Base-by-base conservation (phyloP, 2,797 vertebrate genomes). In the Macroramphosus scolopax region DNA sequence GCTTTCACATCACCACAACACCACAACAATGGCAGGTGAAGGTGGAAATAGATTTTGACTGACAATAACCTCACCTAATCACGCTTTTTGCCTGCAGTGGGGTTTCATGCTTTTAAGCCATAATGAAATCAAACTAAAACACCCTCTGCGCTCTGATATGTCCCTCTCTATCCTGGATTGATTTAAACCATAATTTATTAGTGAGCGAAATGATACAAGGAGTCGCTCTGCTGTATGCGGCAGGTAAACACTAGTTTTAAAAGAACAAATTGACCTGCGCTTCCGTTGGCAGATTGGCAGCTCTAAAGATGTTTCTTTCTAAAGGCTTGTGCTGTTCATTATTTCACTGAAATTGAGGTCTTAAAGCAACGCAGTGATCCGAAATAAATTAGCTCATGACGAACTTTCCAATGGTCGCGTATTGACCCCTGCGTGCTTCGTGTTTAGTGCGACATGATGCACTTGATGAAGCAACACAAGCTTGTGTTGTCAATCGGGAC, bases 141-240 rank as follows among this genome's bases (percentile, higher is more conserved):
- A 38, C 52, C 59, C 56, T 42, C 33, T 42, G 63, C 20, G 72
- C 44, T 44, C 39, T 6, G n/a, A n/a, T n/a, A n/a, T n/a, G n/a
- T n/a, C n/a, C n/a, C n/a, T n/a, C n/a, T n/a, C n/a, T n/a, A n/a
- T n/a, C n/a, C n/a, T n/a, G n/a, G n/a, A n/a, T n/a, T 39, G 12
- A 41, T 17, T 55, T 24, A 47, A 15, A 35, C 49, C 45, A 33
- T 53, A 58, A 73, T 65, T 63, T 63, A 79, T 76, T 38, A 41
- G 45, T 28, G 8, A 28, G 16, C 36, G 37, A 61, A 66, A 69
- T 36, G 45, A 59, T 34, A 36, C 41, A 10, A 48, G 26, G 46
- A 18, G 34, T 3, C 22, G 10, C 42, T 40, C 50, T 36, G 63
- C 24, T 4, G 42, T 17, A 15, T 47, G 36, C 29, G 18, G 46